phyloP scores from a whole-genome alignment of 2,888 invertebrate genomes.

The Drosophila formosana region DNA sequence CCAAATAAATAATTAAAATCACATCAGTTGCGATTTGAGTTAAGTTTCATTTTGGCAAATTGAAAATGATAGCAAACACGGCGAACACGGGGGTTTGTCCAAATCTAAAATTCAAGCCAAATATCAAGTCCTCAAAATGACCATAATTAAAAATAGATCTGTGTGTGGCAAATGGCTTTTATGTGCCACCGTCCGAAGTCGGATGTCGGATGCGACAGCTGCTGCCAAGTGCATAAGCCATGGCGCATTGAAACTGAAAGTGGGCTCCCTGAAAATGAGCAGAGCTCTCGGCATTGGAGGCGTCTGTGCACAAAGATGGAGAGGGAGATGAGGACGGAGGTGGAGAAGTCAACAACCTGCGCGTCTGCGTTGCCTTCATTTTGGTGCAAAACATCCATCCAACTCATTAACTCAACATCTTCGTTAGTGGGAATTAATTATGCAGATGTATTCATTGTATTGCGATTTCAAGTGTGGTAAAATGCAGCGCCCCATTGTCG shows the following conservation, averaged over 20 bases:
- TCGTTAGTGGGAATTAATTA: slow-evolving; percentile 80
- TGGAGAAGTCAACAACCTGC: slow-evolving; percentile 78
- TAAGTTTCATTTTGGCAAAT: slow-evolving; percentile 18
- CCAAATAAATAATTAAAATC: slow-evolving; percentile 62
- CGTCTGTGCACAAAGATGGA: background rate
- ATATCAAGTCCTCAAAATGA: slow-evolving; percentile 61
- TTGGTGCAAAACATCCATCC: slow-evolving; percentile 65
- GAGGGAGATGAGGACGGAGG: background rate
- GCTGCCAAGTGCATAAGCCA: slow-evolving; percentile 52
- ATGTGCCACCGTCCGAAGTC: slow-evolving; percentile 32
- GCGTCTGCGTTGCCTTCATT: slow-evolving; percentile 76
- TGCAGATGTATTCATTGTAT: slow-evolving; percentile 80
- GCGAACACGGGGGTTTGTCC: slow-evolving; percentile 11
- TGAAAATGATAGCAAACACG: slow-evolving; percentile 46
- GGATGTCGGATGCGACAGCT: slow-evolving; percentile 48
- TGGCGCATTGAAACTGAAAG: slow-evolving; percentile 45
- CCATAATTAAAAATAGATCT: slow-evolving; percentile 79
- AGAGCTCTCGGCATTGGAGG: slow-evolving; percentile 17
- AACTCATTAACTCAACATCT: slow-evolving; percentile 76
- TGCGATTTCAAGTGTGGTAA: slow-evolving; percentile 82
- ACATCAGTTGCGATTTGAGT: slow-evolving; percentile 58
- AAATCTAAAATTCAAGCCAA: slow-evolving; percentile 15
- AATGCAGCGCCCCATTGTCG: slow-evolving; percentile 72
- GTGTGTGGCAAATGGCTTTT: slow-evolving; percentile 62
- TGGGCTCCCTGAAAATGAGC: slow-evolving; percentile 27